A percentile compares a stretch with the other conserved stretches of the same genome.
Evolutionary conservation across 2,888 invertebrate species (phyloP).

Genomic region (Crocallis elinguaria): DNA sequence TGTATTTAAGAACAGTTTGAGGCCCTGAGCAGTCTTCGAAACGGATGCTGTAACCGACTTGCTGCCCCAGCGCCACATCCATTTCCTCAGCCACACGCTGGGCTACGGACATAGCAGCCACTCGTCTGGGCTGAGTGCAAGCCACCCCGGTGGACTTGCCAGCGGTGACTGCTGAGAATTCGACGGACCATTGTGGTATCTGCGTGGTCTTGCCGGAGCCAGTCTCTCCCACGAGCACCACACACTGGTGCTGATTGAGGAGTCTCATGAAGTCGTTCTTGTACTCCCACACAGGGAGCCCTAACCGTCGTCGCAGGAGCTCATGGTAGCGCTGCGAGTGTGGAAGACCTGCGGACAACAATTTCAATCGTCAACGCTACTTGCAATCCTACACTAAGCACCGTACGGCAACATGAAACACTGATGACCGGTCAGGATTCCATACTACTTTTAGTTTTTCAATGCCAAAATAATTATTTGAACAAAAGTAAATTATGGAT

Average conservation of each 20-base stretch:
- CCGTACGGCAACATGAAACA: too few species aligned
- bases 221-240: conserved; percentile 99
- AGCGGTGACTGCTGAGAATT: conserved; percentile 68
- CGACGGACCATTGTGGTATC: conserved; percentile 86
- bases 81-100: conserved; percentile 99
- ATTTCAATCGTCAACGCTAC: too few species aligned
- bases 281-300: conserved; percentile 99
- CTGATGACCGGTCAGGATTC: too few species aligned
- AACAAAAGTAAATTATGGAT: too few species aligned
- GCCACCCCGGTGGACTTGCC: conserved; percentile 88
- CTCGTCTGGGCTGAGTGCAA: conserved; percentile 98
- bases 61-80: conserved; percentile 95
- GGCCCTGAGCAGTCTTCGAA: conserved; percentile 99
- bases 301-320: conserved; percentile 93
- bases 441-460: too few species aligned
- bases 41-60: conserved; percentile 90
- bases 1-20: conserved; percentile 97
- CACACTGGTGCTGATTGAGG: conserved; percentile 96
- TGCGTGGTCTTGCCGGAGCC: conserved; percentile 99
- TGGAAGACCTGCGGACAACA: conserved; percentile 85
- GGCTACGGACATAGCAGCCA: conserved; percentile 99
- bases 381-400: too few species aligned
- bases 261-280: conserved; percentile 97
- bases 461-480: too few species aligned
- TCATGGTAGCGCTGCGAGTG: conserved; percentile 96